Base-by-base conservation (phyloP, 2,113 vertebrate genomes). In the Chiloscyllium plagiosum region DNA sequence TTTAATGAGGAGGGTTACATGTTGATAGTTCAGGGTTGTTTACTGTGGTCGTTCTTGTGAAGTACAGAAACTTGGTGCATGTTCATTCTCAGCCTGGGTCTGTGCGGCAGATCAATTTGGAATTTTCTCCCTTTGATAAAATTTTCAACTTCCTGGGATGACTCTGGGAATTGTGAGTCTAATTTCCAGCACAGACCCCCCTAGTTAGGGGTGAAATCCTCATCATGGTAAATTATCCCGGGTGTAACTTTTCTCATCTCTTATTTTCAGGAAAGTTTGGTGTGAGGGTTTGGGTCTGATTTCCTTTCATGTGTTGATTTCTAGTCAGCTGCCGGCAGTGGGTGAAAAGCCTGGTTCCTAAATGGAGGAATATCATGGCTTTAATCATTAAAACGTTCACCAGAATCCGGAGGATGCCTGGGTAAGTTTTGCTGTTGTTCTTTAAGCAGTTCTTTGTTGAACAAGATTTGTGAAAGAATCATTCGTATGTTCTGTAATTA, bases 331-430 rank as follows among this genome's bases (percentile, higher is more conserved):
- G 98, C 97, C 98, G 97, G 96, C 96, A 97, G 37, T 97, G 96
- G 96, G 96, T 96, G 76, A 94, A 96, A 95, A 97, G 98, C 70
- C 0, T 98, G 96, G 8, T 98, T 96, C 98, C 98, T 0, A 98
- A 97, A 96, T 97, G 97, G 96, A 96, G 97, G n/a, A 98, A 98
- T 96, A 97, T 98, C 5, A 50, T 96, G 0, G 98, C 98, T 3
- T 96, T 98, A 96, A 97, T 97, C 95, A 97, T 98, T 93, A 98
- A 98, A 96, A 98, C 97, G 0, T 5, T 98, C 96, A 97, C 98
- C 96, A 97, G 98, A 95, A 98, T 98, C 97, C 98, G 97, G 96
- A 97, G 98, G 47, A 97, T 97, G 97, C 98, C 98, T 0, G 98
- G 97, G 98, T 98, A 96, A 0, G 97, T 69, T 83, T 12, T 42